Base-by-base conservation (phyloP, 2,888 invertebrate species). In the Heliconius hortense region DNA sequence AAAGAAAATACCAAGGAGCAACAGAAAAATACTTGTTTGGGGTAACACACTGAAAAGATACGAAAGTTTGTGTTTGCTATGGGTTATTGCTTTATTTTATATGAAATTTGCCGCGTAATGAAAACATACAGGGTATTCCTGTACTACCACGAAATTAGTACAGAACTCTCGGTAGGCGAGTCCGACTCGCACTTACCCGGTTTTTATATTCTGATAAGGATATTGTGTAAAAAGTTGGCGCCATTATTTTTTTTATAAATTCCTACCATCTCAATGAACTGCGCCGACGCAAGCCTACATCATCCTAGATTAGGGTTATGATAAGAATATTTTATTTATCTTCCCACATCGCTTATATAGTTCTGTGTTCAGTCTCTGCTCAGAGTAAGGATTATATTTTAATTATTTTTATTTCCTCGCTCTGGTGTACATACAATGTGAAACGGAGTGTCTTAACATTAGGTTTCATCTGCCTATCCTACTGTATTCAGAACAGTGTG, bases 221-320 rank as follows among this genome's bases (percentile, higher is more conserved):
- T 66, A 8, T 66, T 26, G 66, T 66, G 66, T 66, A n/a, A 66
- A 39, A 35, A 66, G 24, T 15, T 43, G 79, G 83, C 83, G 84
- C 85, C 83, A 82, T 80, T n/a, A 79, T 79, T 82, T 81, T 83
- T 82, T 72, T 75, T 56, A 26, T 56, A 70, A 80, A 83, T 81
- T 82, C 82, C 82, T 76, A 76, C 60, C 77, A 78, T 80, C 80
- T 81, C 81, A 82, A 81, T 82, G 83, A 82, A 79, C 81, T 78
- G 81, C 82, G 81, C 84, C 84, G 80, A 82, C 84, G 81, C 82
- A 70, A 80, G 78, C 83, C 84, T 82, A 83, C 79, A 75, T 76
- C 43, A 75, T 75, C 66, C 75, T 73, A 77, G 35, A 63, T n/a
- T 77, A 78, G 77, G 79, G 79, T 56, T 79, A 69, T 28, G 60